Conservation (phyloP, 2,113 vertebrate species). For the Perca flavescens region DNA sequence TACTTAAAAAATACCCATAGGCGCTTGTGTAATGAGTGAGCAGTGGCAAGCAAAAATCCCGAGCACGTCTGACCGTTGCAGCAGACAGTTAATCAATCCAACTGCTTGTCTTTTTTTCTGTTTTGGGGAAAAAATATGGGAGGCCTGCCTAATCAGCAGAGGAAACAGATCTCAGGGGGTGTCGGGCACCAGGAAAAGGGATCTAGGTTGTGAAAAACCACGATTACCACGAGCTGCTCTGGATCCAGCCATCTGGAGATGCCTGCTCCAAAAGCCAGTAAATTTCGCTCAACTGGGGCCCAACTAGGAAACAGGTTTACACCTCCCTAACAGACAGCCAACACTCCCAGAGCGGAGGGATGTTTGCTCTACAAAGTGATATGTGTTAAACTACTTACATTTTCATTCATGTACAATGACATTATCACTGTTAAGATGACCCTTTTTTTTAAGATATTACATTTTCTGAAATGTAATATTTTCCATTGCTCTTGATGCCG, state of each 20-base stretch:
- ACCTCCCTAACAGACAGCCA: slow-evolving; percentile 71
- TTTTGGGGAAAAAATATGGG: slow-evolving; percentile 78
- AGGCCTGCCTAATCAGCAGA: slow-evolving; percentile 83
- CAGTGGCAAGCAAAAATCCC: slow-evolving; percentile 37
- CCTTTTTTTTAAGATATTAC: neutral
- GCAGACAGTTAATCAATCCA: slow-evolving; percentile 76
- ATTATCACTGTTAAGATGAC: neutral
- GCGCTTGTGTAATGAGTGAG: slow-evolving; percentile 28
- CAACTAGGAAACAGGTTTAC: slow-evolving; percentile 84
- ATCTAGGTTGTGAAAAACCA: slow-evolving; percentile 86
- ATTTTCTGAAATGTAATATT: slow-evolving; percentile 10
- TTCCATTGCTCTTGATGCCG: neutral
- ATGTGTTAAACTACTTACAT: neutral
- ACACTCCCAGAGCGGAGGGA: slow-evolving; percentile 65
- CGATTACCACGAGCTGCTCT: slow-evolving; percentile 85
- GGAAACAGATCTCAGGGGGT: slow-evolving; percentile 85
- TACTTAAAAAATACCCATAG: slow-evolving; percentile 1
- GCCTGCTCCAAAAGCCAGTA: slow-evolving; percentile 83
- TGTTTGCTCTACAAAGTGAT: slow-evolving; percentile 20
- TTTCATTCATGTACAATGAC: slow-evolving; percentile 1
- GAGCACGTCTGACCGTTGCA: slow-evolving; percentile 62
- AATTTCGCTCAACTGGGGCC: slow-evolving; percentile 79
- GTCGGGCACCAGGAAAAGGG: slow-evolving; percentile 85
- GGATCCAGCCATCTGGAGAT: slow-evolving; percentile 86
- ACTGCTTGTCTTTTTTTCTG: slow-evolving; percentile 67